These are phyloP conservation scores for Gnathonemus longibarbis DNA, from an alignment of 2,113 vertebrate genomes.

Conservation along the genomic window DNA sequence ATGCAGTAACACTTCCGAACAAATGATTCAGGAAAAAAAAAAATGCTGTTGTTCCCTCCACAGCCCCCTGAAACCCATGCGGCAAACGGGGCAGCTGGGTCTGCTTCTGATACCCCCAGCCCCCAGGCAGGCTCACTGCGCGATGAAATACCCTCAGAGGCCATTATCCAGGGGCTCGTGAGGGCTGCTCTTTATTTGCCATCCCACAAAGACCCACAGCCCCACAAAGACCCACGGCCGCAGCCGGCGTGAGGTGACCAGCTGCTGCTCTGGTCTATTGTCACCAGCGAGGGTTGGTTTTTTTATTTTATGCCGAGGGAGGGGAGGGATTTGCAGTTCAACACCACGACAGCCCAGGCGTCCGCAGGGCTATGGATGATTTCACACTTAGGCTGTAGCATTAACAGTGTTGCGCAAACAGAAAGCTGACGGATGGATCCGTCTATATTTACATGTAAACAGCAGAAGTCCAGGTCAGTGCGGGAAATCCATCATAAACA, in stretches of 20 bases:
- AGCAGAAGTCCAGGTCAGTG: background rate
- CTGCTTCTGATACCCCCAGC: background rate
- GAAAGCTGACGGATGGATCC: background rate
- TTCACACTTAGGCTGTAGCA: background rate
- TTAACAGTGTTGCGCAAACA: background rate
- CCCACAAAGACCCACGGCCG: background rate
- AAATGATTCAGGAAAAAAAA: background rate
- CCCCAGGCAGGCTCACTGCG: background rate
- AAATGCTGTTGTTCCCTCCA: background rate
- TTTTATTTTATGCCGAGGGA: background rate
- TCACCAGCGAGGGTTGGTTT: background rate
- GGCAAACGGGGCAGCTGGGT: background rate
- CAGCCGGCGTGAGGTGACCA: background rate
- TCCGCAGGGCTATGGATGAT: background rate
- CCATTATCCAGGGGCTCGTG: background rate
- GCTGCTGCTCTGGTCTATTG: background rate
- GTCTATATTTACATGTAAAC: background rate
- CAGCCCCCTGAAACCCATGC: background rate
- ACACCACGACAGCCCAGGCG: background rate
- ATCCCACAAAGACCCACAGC: background rate
- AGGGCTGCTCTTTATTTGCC: background rate
- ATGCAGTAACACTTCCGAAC: background rate
- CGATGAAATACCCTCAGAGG: background rate
- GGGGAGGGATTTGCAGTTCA: background rate
- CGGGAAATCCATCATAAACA: background rate